phyloP scores from a whole-genome alignment of 2,888 invertebrate species.

The Dromius quadrimaculatus region DNA sequence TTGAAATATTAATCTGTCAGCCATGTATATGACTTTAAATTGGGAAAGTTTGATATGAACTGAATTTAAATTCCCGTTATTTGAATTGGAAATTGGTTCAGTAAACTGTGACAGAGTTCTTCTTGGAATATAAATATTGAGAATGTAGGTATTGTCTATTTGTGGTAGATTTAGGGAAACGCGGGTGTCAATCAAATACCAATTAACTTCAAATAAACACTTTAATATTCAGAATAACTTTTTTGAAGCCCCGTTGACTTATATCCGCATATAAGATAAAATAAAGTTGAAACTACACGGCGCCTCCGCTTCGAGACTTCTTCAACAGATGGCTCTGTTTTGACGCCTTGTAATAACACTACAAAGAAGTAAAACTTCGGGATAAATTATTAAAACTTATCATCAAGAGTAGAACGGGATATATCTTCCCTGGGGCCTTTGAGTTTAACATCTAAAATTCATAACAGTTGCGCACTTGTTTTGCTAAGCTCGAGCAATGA shows the following conservation, averaged over 20 bases:
- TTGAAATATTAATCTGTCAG: conserved; percentile 17
- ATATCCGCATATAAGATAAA: background rate
- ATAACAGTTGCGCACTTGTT: conserved; percentile 46
- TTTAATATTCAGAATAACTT: background rate
- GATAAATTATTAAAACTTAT: conserved; percentile 52
- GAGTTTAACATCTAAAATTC: conserved; percentile 52
- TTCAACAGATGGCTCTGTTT: conserved; percentile 44
- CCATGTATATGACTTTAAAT: no score
- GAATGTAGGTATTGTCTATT: no score
- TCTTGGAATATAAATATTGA: no score
- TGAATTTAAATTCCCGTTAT: no score
- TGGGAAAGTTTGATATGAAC: no score
- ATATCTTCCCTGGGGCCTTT: conserved; percentile 49
- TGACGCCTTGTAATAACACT: conserved; percentile 44
- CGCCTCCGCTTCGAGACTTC: background rate
- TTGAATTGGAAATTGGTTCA: no score
- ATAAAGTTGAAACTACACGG: background rate
- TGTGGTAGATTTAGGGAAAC: no score
- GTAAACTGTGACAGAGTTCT: no score
- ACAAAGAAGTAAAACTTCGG: conserved; percentile 47
- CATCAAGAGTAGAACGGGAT: conserved; percentile 48
- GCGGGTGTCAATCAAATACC: no score
- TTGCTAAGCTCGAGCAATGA: conserved; percentile 12
- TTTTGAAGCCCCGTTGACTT: background rate
- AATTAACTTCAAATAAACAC: no score